Evolutionary conservation across 1,140 invertebrate genomes (phyloP).

Genomic region (Euura saliciscinereae): DNA sequence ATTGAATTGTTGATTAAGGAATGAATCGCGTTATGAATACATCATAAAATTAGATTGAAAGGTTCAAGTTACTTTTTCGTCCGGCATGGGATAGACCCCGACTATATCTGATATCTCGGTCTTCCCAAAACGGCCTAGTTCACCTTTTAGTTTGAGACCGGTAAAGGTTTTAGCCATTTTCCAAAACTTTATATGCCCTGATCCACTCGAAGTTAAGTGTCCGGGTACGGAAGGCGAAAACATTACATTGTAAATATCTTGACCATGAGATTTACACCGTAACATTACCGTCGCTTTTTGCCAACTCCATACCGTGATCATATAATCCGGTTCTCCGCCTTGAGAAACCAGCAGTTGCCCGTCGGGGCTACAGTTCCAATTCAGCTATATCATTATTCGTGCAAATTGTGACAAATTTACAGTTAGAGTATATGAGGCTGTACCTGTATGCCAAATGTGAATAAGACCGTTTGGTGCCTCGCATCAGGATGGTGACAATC

Average conservation of each 20-base stretch:
- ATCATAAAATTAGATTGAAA: not conserved
- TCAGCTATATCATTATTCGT: constrained; percentile 12
- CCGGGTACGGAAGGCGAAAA: constrained; percentile 81
- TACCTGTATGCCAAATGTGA: constrained; percentile 79
- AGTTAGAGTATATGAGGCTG: not conserved
- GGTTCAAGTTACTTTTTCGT: constrained; percentile 74
- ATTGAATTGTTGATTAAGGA: constrained; percentile 1
- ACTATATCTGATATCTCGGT: constrained; percentile 89
- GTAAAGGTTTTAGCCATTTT: constrained; percentile 91
- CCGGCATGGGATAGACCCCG: constrained; percentile 81
- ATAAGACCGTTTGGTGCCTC: constrained; percentile 77
- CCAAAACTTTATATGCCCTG: constrained; percentile 90
- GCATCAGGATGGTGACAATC: constrained; percentile 72
- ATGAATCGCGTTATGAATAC: not conserved
- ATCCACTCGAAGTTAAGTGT: constrained; percentile 78
- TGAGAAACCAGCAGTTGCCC: constrained; percentile 83
- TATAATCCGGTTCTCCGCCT: constrained; percentile 83
- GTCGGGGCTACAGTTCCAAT: constrained; percentile 65
- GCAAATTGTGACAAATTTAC: constrained; percentile 14
- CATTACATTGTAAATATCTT: constrained; percentile 77
- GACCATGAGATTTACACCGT: constrained; percentile 79
- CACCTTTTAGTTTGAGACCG: constrained; percentile 85
- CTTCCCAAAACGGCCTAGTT: constrained; percentile 86
- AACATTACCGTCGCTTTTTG: constrained; percentile 73
- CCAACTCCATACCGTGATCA: constrained; percentile 90